Evolutionary conservation across 2,113 vertebrate species (phyloP).

Genomic region (Pseudorasbora parva): DNA sequence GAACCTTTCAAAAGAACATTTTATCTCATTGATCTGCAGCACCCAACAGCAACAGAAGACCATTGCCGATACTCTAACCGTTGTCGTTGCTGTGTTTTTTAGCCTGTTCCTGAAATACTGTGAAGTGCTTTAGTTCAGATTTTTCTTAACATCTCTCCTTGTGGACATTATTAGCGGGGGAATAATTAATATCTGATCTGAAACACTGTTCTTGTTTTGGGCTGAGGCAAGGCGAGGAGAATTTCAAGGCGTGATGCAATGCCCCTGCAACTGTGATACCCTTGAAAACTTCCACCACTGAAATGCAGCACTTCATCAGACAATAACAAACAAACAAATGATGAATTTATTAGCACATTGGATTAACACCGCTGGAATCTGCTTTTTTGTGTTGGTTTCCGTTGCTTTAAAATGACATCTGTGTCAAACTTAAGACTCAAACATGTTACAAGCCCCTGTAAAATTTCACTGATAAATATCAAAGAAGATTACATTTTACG

Average conservation of each 20-base stretch:
- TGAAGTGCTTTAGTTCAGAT: conserved; percentile 3
- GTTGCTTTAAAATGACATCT: background rate
- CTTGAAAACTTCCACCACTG: conserved; percentile 20
- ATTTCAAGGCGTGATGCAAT: conserved; percentile 55
- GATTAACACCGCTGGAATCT: background rate
- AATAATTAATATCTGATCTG: conserved; percentile 46
- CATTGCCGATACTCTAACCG: background rate
- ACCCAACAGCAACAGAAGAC: background rate
- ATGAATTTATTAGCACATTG: background rate
- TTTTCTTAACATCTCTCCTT: conserved; percentile 26
- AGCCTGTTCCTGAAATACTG: background rate
- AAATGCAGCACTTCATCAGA: conserved; percentile 7
- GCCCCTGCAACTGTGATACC: conserved; percentile 41
- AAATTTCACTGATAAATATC: background rate
- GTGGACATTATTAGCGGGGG: conserved; percentile 41
- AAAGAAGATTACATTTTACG: background rate
- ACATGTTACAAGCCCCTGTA: background rate
- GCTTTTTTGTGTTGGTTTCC: background rate
- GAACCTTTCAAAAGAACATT: background rate
- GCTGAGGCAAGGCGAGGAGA: conserved; percentile 46
- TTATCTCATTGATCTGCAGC: background rate
- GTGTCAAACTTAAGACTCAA: background rate
- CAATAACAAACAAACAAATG: conserved; percentile 10
- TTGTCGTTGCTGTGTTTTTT: background rate
- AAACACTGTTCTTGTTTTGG: conserved; percentile 49